phyloP scores from a whole-genome alignment of 64 coral and sea anemone species.

The Pocillopora damicornis region DNA sequence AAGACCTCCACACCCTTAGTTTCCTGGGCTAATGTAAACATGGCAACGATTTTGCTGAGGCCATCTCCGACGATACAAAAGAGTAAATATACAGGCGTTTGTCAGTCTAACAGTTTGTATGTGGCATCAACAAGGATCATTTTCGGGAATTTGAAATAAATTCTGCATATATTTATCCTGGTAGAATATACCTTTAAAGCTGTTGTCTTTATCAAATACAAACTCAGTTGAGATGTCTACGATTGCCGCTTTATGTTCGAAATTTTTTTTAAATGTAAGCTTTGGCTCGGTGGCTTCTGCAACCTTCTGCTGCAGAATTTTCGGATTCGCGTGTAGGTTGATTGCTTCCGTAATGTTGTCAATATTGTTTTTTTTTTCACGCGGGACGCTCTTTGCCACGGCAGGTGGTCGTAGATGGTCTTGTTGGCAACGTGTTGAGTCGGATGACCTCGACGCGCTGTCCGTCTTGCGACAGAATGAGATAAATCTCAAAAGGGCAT shows the following conservation, averaged over 20 bases:
- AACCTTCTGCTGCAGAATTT: conserved; percentile 4
- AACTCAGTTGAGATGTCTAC: conserved; percentile 15
- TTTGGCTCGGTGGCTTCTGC: background rate
- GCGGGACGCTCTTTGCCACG: background rate
- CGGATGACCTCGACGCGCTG: conserved; percentile 32
- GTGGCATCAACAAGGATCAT: conserved; percentile 40
- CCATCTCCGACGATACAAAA: conserved; percentile 28
- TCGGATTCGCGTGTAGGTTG: background rate
- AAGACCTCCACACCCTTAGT: background rate
- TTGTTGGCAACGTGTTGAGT: conserved; percentile 11
- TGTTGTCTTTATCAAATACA: conserved; percentile 40
- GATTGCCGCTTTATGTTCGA: background rate
- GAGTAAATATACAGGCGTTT: conserved; percentile 40
- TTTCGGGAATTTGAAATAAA: conserved; percentile 27
- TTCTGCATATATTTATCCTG: background rate
- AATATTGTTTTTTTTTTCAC: background rate
- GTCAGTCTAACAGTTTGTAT: conserved; percentile 26
- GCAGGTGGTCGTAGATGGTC: conserved; percentile 35
- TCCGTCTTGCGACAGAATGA: conserved; percentile 29
- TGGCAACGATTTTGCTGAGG: conserved; percentile 19
- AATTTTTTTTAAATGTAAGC: background rate
- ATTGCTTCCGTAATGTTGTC: background rate
- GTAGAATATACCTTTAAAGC: conserved; percentile 29
- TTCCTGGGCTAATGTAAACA: conserved; percentile 16
- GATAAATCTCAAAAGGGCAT: conserved; percentile 35